phyloP scores from a whole-genome alignment of 2,888 invertebrate species.

The Drosophila buzzatii region DNA sequence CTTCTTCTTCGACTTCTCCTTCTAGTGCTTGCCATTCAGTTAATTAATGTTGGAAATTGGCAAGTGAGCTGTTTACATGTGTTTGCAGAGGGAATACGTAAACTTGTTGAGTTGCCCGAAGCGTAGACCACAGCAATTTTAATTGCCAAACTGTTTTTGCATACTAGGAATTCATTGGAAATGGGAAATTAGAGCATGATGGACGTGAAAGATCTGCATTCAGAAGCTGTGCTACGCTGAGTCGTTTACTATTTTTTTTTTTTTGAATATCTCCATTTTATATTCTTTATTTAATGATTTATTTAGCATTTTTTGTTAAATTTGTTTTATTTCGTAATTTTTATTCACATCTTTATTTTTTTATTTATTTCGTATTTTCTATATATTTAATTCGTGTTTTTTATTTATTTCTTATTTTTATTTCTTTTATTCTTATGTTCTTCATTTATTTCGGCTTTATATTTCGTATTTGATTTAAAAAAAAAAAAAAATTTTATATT shows the following conservation, averaged over 20 bases:
- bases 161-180: not conserved
- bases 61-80: constrained; percentile 22
- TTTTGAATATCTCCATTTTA: too few species aligned
- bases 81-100: not conserved
- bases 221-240: not conserved
- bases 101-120: not conserved
- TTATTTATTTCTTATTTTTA: too few species aligned
- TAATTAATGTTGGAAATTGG: constrained; percentile 43
- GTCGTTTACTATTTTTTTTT: too few species aligned
- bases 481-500: too few species aligned
- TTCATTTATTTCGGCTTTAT: too few species aligned
- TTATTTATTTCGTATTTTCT: too few species aligned
- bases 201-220: not conserved
- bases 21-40: constrained; percentile 26
- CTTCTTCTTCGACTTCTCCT: not conserved
- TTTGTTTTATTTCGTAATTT: not conserved
- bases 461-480: too few species aligned
- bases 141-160: not conserved
- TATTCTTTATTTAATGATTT: too few species aligned
- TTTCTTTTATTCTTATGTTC: too few species aligned
- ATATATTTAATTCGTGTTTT: not conserved
- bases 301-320: not conserved
- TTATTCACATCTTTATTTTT: too few species aligned
- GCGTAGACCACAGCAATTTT: constrained; percentile 22
- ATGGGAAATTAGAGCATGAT: not conserved